Base-by-base conservation (phyloP, 2,113 vertebrate species). In the Pavo muticus region DNA sequence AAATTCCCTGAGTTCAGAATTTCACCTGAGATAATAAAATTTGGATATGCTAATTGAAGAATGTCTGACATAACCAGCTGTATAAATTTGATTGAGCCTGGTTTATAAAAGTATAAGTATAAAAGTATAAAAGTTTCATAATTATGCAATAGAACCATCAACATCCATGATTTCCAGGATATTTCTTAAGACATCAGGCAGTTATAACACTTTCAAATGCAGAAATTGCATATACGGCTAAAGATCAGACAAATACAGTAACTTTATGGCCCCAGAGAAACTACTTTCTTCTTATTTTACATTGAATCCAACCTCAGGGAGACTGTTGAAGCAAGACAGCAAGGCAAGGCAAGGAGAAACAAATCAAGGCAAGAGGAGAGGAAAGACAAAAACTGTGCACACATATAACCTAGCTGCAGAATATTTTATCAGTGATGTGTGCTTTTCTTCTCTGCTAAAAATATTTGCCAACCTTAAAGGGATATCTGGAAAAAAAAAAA, bases 11-110 rank as follows among this genome's bases (percentile, higher is more conserved):
- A 77, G 29, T 27, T 48, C 14, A 39, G 29, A 15, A 68, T 92
- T 67, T 78, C 35, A 47, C 70, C 80, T 78, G 70, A 54, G 21
- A 19, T 65, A 89, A 88, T 83, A 20, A 85, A 57, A 95, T 88
- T 54, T 90, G 44, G 54, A 23, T 45, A 4, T 14, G 13, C 39
- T 91, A 63, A 39, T 30, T 79, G 79, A 84, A 4, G 2, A 54
- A 74, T n/a, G 50, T 44, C 72, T 87, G 70, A 72, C 7, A 2
- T 75, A 63, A 20, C 67, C 50, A 60, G 65, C 52, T 71, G 24
- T 42, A 76, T 45, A 92, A 89, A 91, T 78, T 70, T 50, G 45
- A 94, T 91, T 78, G 91, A 82, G 17, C 25, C 32, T 78, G 47
- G 44, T 87, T 77, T 86, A 47, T 71, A 86, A 45, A 87, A 88